These are phyloP conservation scores for Napeogenes inachia DNA, from an alignment of 2,888 invertebrate species.

Conservation along the genomic window DNA sequence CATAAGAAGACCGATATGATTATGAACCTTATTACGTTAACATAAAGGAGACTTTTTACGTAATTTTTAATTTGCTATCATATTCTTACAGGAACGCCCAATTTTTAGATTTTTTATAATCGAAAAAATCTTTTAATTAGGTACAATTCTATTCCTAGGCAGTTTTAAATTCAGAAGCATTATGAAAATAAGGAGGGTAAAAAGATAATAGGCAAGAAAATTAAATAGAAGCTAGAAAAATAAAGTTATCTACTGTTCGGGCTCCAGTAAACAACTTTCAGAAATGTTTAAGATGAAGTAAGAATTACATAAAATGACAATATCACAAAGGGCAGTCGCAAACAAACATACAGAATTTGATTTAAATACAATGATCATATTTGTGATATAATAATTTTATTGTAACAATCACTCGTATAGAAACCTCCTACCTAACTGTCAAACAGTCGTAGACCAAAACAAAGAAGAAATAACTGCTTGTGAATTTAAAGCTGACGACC, in stretches of 20 bases:
- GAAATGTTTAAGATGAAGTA: slow-evolving; percentile 21
- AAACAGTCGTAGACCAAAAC: slow-evolving; percentile 20
- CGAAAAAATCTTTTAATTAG: slow-evolving; percentile 65
- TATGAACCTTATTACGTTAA: not conserved
- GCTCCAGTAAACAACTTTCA: slow-evolving; percentile 41
- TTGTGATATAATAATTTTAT: slow-evolving; percentile 53
- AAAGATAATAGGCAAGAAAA: slow-evolving; percentile 7
- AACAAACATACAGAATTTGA: slow-evolving; percentile 15
- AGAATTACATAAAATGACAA: slow-evolving; percentile 44
- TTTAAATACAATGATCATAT: slow-evolving; percentile 37
- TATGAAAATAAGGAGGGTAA: slow-evolving; percentile 10
- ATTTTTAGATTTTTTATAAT: slow-evolving; percentile 63
- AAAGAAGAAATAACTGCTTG: slow-evolving; percentile 9
- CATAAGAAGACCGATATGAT: not conserved
- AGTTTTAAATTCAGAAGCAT: slow-evolving; percentile 42
- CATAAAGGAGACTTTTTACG: not conserved
- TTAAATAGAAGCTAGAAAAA: slow-evolving; percentile 16
- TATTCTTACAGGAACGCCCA: slow-evolving; percentile 39
- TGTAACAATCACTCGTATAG: slow-evolving; percentile 35
- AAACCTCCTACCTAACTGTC: slow-evolving; percentile 8
- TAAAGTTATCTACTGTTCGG: slow-evolving; percentile 50
- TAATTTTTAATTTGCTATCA: slow-evolving; percentile 24
- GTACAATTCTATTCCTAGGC: slow-evolving; percentile 43
- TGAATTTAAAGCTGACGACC: slow-evolving; percentile 1
- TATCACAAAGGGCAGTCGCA: slow-evolving; percentile 54